Conservation (phyloP, 2,888 invertebrate species). For the Halocaridina rubra region DNA sequence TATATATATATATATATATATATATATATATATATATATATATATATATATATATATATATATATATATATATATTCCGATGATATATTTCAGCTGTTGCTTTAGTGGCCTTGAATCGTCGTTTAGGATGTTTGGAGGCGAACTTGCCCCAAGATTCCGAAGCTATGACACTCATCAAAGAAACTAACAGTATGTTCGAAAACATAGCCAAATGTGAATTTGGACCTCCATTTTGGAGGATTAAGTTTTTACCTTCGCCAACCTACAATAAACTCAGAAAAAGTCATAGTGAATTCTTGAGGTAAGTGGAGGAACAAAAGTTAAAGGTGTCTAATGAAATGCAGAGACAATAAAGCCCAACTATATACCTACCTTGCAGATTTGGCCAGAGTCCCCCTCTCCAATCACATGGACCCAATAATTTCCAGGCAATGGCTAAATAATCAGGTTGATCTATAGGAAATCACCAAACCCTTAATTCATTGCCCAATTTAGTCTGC, state of each 20-base stretch:
- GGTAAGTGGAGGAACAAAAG: too few species aligned
- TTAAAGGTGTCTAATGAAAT: too few species aligned
- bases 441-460: too few species aligned
- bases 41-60: not conserved
- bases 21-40: not conserved
- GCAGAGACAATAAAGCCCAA: too few species aligned
- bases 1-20: not conserved
- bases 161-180: slow-evolving; percentile 68
- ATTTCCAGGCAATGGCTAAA: too few species aligned
- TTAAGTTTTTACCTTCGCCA: slow-evolving; percentile 67
- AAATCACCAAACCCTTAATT: too few species aligned
- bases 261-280: slow-evolving; percentile 68
- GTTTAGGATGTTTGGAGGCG: slow-evolving; percentile 43
- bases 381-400: too few species aligned
- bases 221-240: slow-evolving; percentile 67
- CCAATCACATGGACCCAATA: too few species aligned
- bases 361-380: too few species aligned
- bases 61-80: not conserved
- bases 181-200: slow-evolving; percentile 67
- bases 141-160: slow-evolving; percentile 61
- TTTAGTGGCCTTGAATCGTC: slow-evolving; percentile 45
- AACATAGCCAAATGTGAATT: slow-evolving; percentile 67
- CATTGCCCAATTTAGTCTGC: too few species aligned
- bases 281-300: slow-evolving; percentile 67
- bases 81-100: slow-evolving; percentile 38